Evolutionary conservation across 2,113 vertebrate genomes (phyloP).

Genomic region (Amphilophus citrinellus): DNA sequence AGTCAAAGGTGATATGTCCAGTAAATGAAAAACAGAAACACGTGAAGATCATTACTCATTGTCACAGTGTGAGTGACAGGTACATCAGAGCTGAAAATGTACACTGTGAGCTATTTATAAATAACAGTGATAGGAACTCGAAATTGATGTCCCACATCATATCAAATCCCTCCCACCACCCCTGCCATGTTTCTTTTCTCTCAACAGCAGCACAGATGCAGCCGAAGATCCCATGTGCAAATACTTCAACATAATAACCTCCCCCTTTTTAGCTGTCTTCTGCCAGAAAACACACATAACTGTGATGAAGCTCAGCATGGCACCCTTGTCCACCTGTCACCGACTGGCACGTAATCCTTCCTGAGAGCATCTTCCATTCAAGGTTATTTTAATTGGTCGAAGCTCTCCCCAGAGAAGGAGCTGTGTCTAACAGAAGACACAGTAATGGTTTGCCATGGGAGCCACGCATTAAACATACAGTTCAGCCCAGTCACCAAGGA

Average conservation of each 20-base stretch:
- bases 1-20: conserved; percentile 6
- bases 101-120: conserved; percentile 53
- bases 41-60: conserved; percentile 67
- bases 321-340: conserved; percentile 53
- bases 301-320: conserved; percentile 12
- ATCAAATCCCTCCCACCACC: conserved; percentile 3
- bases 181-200: neutral
- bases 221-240: conserved; percentile 40
- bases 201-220: conserved; percentile 45
- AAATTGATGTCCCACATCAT: conserved; percentile 39
- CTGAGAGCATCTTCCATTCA: conserved; percentile 25
- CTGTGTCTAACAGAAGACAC: conserved; percentile 30
- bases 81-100: conserved; percentile 46
- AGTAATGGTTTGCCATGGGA: conserved; percentile 66
- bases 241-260: conserved; percentile 27
- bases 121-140: conserved; percentile 35
- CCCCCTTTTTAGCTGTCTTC: conserved; percentile 14
- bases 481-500: conserved; percentile 31
- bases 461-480: conserved; percentile 53
- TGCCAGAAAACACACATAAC: conserved; percentile 3
- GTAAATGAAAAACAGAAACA: conserved; percentile 54
- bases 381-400: conserved; percentile 70
- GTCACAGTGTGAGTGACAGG: conserved; percentile 59
- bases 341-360: conserved; percentile 12
- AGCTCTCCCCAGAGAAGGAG: conserved; percentile 42